Conservation (phyloP, 2,797 vertebrate species). For the Acipenser oxyrinchus region DNA sequence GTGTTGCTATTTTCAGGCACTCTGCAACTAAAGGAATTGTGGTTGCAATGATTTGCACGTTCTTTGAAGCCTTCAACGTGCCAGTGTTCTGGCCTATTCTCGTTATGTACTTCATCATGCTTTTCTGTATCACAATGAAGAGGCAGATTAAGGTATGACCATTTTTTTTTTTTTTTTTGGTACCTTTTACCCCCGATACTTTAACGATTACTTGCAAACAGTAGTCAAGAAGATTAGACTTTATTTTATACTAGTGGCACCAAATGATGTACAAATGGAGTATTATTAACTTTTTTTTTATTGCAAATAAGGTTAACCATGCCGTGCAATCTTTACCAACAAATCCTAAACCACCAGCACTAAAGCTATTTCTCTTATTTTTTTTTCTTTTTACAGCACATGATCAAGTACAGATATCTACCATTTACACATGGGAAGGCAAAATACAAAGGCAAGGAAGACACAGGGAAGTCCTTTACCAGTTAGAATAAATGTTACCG, state of each 20-base stretch:
- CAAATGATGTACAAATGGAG: no score
- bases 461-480: conserved; percentile 88
- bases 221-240: no score
- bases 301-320: no score
- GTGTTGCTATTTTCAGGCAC: conserved; percentile 62
- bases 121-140: conserved; percentile 99
- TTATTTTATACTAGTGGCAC: no score
- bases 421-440: conserved; percentile 98
- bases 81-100: conserved; percentile 99
- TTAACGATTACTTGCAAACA: no score
- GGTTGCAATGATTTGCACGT: conserved; percentile 94
- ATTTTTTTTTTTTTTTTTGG: conserved; percentile 18
- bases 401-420: conserved; percentile 99
- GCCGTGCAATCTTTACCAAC: no score
- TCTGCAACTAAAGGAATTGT: conserved; percentile 95
- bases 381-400: conserved; percentile 68
- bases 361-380: conserved; percentile 14
- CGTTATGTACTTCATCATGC: conserved; percentile 99
- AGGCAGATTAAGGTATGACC: conserved; percentile 93
- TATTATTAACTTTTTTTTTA: no score
- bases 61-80: conserved; percentile 97
- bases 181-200: no score
- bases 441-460: conserved; percentile 98
- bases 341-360: no score
- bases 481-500: conserved; percentile 68